Percentiles rank a stretch among this genome's conserved stretches.
Conservation (phyloP, 2,888 invertebrate species). For the Zaprionus lineosus region DNA sequence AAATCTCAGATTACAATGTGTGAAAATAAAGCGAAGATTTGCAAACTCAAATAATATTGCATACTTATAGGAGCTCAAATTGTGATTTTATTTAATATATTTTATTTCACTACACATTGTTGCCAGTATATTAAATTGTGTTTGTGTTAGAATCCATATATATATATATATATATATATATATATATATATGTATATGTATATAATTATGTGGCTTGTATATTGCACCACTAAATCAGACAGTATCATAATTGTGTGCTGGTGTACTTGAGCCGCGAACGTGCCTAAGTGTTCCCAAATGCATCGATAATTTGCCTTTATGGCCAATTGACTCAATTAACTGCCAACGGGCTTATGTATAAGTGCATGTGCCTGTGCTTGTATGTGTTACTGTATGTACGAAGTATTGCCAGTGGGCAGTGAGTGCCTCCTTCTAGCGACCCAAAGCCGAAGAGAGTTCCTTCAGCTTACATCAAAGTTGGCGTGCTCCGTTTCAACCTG, state of each 20-base stretch:
- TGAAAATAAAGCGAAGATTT: not conserved
- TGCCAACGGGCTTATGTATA: slow-evolving; percentile 13
- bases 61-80: slow-evolving; percentile 24
- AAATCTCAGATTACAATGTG: not conserved
- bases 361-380: not conserved
- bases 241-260: slow-evolving; percentile 21
- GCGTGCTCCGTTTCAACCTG: slow-evolving; percentile 39
- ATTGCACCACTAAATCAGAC: no score
- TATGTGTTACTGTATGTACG: slow-evolving; percentile 14
- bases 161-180: not conserved
- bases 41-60: slow-evolving; percentile 17
- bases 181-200: slow-evolving; percentile 3
- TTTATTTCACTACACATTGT: not conserved
- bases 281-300: slow-evolving; percentile 72
- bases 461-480: slow-evolving; percentile 53
- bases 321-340: slow-evolving; percentile 66
- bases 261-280: slow-evolving; percentile 50
- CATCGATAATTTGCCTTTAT: slow-evolving; percentile 75
- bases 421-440: slow-evolving; percentile 10
- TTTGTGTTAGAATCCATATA: no score
- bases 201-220: no score
- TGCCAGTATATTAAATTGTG: no score
- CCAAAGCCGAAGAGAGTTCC: slow-evolving; percentile 21
- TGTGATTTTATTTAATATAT: not conserved
- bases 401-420: slow-evolving; percentile 15